Conservation (phyloP, 2,888 invertebrate genomes). For the Ennomos fuscantarius region DNA sequence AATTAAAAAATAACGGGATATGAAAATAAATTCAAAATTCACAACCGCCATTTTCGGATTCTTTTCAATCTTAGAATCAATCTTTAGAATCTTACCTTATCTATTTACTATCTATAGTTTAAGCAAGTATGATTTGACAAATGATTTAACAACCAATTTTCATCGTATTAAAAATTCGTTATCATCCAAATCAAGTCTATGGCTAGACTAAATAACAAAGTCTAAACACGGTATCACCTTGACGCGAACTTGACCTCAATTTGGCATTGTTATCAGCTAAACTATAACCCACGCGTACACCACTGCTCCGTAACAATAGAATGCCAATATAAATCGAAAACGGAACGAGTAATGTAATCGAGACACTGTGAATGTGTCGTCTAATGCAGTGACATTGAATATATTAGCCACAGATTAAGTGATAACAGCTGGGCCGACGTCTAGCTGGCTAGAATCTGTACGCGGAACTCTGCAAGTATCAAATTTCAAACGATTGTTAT, state of each 20-base stretch:
- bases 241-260: slow-evolving; percentile 39
- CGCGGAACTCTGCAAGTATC: slow-evolving; percentile 65
- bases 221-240: slow-evolving; percentile 40
- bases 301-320: slow-evolving; percentile 15
- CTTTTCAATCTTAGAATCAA: no score
- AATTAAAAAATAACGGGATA: no score
- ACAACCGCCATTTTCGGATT: no score
- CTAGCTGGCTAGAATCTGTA: slow-evolving; percentile 66
- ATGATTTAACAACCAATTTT: no score
- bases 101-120: no score
- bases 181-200: slow-evolving; percentile 17
- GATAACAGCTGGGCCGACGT: slow-evolving; percentile 34
- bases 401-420: slow-evolving; percentile 19
- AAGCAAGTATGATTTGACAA: no score
- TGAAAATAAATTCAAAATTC: no score
- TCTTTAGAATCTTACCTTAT: no score
- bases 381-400: slow-evolving; percentile 26
- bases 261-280: slow-evolving; percentile 19
- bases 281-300: slow-evolving; percentile 2
- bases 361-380: slow-evolving; percentile 17
- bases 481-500: slow-evolving; percentile 44
- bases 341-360: slow-evolving; percentile 18
- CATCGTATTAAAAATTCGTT: background rate
- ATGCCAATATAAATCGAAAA: background rate
- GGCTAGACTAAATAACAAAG: slow-evolving; percentile 43